Evolutionary conservation across 1,140 invertebrate species (phyloP).

Genomic region (Platorchestia sp.): DNA sequence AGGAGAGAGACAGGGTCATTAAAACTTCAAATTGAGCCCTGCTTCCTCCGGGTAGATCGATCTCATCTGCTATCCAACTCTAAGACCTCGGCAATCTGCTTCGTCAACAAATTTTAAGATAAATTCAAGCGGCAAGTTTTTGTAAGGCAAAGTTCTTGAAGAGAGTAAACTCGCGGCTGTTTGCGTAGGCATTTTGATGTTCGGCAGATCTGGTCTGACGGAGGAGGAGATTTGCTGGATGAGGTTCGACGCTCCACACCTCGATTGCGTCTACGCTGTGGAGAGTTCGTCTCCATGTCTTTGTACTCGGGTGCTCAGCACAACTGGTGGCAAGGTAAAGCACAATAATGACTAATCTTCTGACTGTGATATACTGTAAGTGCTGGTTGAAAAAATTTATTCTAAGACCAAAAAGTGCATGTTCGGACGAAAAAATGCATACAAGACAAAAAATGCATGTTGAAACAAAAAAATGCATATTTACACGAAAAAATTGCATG

Average conservation of each 20-base stretch:
- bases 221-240: not conserved
- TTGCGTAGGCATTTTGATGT: not conserved
- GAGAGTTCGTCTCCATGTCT: not conserved
- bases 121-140: not conserved
- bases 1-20: not conserved
- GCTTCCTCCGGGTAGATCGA: not conserved
- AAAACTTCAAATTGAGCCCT: constrained; percentile 8
- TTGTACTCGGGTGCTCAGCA: too few species aligned
- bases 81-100: not conserved
- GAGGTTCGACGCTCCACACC: not conserved
- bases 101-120: constrained; percentile 10
- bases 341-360: too few species aligned
- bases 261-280: not conserved
- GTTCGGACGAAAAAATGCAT: too few species aligned
- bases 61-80: not conserved
- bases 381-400: too few species aligned
- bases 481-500: too few species aligned
- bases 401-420: too few species aligned
- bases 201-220: not conserved
- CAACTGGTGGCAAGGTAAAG: too few species aligned
- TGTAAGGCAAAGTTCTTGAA: not conserved
- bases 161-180: not conserved
- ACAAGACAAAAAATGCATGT: too few species aligned
- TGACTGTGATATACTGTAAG: too few species aligned
- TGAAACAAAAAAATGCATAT: too few species aligned